These are phyloP conservation scores for Agriotes lineatus DNA, from an alignment of 2,888 invertebrate species.

Conservation along the genomic window DNA sequence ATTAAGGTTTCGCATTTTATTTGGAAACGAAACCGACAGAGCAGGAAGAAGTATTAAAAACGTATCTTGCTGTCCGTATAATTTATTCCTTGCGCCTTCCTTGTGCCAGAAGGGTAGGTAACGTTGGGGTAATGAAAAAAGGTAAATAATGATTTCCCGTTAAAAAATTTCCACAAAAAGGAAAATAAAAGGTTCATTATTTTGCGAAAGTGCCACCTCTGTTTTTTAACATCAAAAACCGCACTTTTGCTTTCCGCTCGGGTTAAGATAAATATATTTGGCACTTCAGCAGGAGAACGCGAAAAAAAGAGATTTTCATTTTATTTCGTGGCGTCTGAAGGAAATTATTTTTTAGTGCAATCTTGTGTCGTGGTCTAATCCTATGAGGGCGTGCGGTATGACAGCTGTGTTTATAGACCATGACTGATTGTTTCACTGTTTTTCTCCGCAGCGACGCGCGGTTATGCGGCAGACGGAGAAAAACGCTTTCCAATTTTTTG, in stretches of 20 bases:
- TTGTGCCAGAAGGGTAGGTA: too few relatives aligned
- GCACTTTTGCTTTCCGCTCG: neutral
- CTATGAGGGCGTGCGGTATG: slow-evolving; percentile 28
- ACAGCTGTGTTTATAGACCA: slow-evolving; percentile 33
- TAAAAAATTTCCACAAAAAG: neutral
- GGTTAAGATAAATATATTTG: slow-evolving; percentile 21
- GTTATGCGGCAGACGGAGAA: slow-evolving; percentile 19
- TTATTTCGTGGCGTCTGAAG: slow-evolving; percentile 16
- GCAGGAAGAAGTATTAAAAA: too few relatives aligned
- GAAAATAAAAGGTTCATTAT: neutral
- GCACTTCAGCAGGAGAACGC: slow-evolving; percentile 10
- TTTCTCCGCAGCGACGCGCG: slow-evolving; percentile 7
- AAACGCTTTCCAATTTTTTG: slow-evolving; percentile 22
- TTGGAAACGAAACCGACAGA: too few relatives aligned
- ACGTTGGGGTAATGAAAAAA: too few relatives aligned
- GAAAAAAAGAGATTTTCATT: slow-evolving; percentile 14
- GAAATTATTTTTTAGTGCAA: slow-evolving; percentile 28
- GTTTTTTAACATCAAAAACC: slow-evolving; percentile 5
- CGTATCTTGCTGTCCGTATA: too few relatives aligned
- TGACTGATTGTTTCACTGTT: slow-evolving; percentile 33
- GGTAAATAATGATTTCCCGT: too few relatives aligned
- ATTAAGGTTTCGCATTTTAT: too few relatives aligned
- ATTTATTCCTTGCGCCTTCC: too few relatives aligned
- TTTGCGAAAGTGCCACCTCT: neutral
- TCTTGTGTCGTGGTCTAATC: slow-evolving; percentile 26